phyloP scores from a whole-genome alignment of 2,797 vertebrate species.

The Halcyon smyrnensis region DNA sequence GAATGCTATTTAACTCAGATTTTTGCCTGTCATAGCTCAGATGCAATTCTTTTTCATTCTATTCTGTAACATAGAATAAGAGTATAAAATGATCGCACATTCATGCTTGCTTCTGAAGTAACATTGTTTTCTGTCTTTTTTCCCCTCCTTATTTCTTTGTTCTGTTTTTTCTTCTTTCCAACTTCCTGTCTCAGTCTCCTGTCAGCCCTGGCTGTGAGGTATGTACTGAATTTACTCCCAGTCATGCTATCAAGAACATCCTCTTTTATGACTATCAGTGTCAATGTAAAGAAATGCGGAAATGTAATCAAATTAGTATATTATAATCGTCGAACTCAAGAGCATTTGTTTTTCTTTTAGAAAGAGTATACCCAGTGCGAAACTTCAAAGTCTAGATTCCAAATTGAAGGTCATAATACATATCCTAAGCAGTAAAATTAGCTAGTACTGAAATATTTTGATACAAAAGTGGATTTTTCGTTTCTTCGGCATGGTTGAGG shows the following conservation, averaged over 20 bases:
- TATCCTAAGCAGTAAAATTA: not conserved
- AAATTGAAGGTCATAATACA: not conserved
- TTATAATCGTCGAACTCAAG: not conserved
- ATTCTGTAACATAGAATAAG: not conserved
- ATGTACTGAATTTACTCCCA: constrained; percentile 67
- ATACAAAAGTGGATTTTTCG: not conserved
- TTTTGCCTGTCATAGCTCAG: not conserved
- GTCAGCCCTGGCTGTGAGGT: constrained; percentile 93
- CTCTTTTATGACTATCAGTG: not conserved
- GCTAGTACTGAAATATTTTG: not conserved
- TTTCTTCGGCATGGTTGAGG: not conserved
- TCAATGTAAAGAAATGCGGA: not conserved
- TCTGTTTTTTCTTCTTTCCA: constrained; percentile 58
- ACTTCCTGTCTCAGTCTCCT: constrained; percentile 84
- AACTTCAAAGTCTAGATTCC: not conserved
- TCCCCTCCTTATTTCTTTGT: constrained; percentile 4
- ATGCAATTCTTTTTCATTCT: not conserved
- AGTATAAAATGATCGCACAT: not conserved
- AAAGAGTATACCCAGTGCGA: not conserved
- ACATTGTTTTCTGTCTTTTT: constrained; percentile 66
- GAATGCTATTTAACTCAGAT: not conserved
- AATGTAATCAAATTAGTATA: not conserved
- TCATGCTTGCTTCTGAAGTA: constrained; percentile 59
- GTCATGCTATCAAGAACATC: not conserved
- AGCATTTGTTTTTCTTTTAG: not conserved